These are phyloP conservation scores for Parnassius mnemosyne DNA, from an alignment of 2,888 invertebrate species.

Conservation along the genomic window DNA sequence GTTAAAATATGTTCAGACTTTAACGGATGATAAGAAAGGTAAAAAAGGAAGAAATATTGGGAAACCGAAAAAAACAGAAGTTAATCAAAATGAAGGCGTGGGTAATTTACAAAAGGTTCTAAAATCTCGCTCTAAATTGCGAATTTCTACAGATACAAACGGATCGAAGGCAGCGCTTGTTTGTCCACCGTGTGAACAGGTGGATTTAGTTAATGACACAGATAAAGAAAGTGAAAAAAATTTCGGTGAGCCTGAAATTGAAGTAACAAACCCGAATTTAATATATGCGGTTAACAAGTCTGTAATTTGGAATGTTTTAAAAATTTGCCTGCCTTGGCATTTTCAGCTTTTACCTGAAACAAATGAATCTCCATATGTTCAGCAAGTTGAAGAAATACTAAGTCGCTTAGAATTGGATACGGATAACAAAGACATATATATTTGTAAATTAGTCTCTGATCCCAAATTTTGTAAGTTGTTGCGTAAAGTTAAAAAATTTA, in stretches of 20 bases:
- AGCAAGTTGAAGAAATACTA: conserved; percentile 48
- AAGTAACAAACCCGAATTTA: conserved; percentile 49
- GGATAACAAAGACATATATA: conserved; percentile 62
- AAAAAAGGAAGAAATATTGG: conserved; percentile 47
- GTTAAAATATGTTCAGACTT: conserved; percentile 49
- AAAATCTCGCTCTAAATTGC: conserved; percentile 39
- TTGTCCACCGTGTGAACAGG: conserved; percentile 59
- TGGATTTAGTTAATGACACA: conserved; percentile 38
- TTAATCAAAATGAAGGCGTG: conserved; percentile 51
- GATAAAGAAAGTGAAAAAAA: conserved; percentile 41
- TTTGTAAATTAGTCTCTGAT: conserved; percentile 59
- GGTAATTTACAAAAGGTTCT: conserved; percentile 44
- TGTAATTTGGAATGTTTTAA: conserved; percentile 65
- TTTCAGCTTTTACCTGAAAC: conserved; percentile 56
- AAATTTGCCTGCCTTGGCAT: conserved; percentile 67
- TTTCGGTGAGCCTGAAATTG: conserved; percentile 50
- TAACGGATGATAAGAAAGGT: conserved; percentile 49
- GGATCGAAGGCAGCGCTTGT: conserved; percentile 57
- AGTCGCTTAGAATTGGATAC: conserved; percentile 56
- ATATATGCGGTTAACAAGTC: conserved; percentile 59
- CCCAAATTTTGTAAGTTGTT: conserved; percentile 56
- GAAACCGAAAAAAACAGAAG: conserved; percentile 47
- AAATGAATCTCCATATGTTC: conserved; percentile 49
- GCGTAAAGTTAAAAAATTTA: conserved; percentile 64
- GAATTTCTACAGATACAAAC: conserved; percentile 17